phyloP scores from a whole-genome alignment of 2,113 vertebrate species.

The Passer montanus region DNA sequence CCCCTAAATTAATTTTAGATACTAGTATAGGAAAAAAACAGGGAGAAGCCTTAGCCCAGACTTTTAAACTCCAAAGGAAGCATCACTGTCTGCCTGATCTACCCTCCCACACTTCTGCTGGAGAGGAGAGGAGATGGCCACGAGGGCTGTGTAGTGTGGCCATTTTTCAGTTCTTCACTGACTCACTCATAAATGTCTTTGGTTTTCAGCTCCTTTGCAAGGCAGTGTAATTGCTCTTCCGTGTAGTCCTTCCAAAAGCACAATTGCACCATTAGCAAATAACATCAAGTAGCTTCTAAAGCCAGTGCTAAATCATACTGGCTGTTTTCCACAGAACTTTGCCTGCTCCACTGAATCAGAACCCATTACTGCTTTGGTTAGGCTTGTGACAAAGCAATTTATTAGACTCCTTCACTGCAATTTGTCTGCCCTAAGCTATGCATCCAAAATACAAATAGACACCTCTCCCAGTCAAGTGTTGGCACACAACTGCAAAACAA shows the following conservation, averaged over 20 bases:
- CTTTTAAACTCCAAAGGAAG: background rate
- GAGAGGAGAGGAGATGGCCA: background rate
- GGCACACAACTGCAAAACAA: background rate
- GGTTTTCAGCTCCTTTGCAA: background rate
- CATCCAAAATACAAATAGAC: background rate
- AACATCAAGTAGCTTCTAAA: background rate
- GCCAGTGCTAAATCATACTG: background rate
- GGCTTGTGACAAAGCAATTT: background rate
- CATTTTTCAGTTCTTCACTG: background rate
- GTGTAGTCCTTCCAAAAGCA: background rate
- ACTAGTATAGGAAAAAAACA: background rate
- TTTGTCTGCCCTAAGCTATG: constrained; percentile 9
- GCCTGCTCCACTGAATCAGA: background rate
- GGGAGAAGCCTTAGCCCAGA: background rate
- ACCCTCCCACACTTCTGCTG: background rate
- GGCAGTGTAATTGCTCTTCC: background rate
- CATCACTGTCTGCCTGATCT: background rate
- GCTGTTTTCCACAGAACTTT: background rate
- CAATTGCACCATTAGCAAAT: background rate
- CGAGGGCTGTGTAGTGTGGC: background rate
- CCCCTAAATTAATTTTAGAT: background rate
- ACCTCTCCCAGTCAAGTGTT: background rate
- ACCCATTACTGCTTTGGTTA: background rate
- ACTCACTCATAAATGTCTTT: background rate
- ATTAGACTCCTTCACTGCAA: background rate